Evolutionary conservation across 2,113 vertebrate genomes (phyloP).

Genomic region (Apistogramma diplotaenia): DNA sequence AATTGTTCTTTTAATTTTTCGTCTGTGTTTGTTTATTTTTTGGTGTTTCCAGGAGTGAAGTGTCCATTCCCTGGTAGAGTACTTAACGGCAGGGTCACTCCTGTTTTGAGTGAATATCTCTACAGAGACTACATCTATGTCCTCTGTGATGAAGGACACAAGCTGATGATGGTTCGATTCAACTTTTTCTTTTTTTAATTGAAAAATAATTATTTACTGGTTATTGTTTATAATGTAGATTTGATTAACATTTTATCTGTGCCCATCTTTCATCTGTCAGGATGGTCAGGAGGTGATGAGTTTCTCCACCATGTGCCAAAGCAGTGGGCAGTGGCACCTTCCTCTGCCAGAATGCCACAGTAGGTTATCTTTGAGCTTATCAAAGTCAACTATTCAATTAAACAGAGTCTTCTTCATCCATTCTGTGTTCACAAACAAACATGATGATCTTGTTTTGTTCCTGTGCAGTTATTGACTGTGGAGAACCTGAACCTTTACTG

Average conservation of each 20-base stretch:
- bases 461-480: constrained; percentile 74
- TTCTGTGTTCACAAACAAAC: background rate
- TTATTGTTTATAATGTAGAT: background rate
- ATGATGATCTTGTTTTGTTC: background rate
- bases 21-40: background rate
- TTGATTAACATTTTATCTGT: background rate
- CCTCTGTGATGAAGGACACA: constrained; percentile 74
- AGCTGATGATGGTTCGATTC: constrained; percentile 71
- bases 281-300: constrained; percentile 56
- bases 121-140: constrained; percentile 77
- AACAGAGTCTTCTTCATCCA: background rate
- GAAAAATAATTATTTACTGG: background rate
- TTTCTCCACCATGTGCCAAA: constrained; percentile 70
- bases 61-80: constrained; percentile 60
- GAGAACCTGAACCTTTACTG: constrained; percentile 56
- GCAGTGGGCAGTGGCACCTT: constrained; percentile 69
- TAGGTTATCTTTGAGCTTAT: constrained; percentile 26
- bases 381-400: background rate
- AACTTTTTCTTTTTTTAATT: background rate
- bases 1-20: no score
- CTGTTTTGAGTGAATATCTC: constrained; percentile 59
- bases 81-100: constrained; percentile 67
- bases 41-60: constrained; percentile 63
- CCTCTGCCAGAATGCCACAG: constrained; percentile 75
- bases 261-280: constrained; percentile 36